Evolutionary conservation across 2,888 invertebrate genomes (phyloP), one percentile per base, ranked within the genome.

Genomic region (Ligdia adustata): DNA sequence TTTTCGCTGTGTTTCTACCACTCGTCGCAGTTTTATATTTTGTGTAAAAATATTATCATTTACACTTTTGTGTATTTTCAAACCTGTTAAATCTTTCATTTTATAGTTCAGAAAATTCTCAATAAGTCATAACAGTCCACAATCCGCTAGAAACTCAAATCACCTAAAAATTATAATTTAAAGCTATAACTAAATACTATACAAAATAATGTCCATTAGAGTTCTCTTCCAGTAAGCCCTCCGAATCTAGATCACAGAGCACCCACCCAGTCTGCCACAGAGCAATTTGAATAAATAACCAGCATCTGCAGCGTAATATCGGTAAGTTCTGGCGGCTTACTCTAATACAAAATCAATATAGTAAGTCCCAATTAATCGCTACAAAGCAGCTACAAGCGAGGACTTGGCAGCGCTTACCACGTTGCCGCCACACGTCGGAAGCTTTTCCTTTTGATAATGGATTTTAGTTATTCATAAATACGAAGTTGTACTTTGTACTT

Each of bases 281-380:
- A 41, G 6, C 51, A 28, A 42, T 72, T 72, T 77, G 59, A 78
- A 80, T 80, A 74, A 79, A 77, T 76, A 75, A 80, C 59, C 57
- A 70, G 60, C 66, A 70, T 69, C 66, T 75, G 75, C 72, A 73
- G 57, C 70, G 67, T 78, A 76, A 75, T 78, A 78, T 66, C 58
- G 65, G 75, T 72, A 70, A 77, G 72, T 79, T 78, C 68, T 62
- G 64, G 57, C 64, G 66, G 79, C 79, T 80, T 79, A 78, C 67
- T 62, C 62, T 86, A 85, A 86, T 86, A 87, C 85, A 84, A 87
- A 87, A 87, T 87, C 87, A 75, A 87, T 87, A 82, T 66, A 60
- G 70, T 81, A 78, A 82, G 78, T 79, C 61, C 68, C 77, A 82
- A 85, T 87, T 87, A 87, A 86, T 85, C 79, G 76, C 66, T 60